Percentiles rank a stretch among this genome's conserved stretches.
Evolutionary conservation across 1,140 invertebrate species (phyloP).

Genomic region (Holotrichia oblita): DNA sequence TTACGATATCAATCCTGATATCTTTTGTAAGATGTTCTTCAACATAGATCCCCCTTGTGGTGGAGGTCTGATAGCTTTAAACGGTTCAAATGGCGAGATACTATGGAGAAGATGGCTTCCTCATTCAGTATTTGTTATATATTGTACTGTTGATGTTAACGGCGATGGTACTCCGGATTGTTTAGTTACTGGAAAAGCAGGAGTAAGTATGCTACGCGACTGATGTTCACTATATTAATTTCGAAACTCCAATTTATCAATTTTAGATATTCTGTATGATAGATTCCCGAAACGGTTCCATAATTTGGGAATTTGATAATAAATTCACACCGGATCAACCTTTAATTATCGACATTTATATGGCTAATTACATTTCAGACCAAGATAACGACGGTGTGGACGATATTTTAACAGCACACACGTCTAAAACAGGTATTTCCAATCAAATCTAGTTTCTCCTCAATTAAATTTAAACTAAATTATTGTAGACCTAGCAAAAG

Average conservation of each 20-base stretch:
- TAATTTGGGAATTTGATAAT: conserved; percentile 73
- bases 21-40: conserved; percentile 74
- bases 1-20: conserved; percentile 52
- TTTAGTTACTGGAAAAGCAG: conserved; percentile 75
- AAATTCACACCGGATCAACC: conserved; percentile 57
- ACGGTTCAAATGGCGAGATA: conserved; percentile 76
- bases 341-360: conserved; percentile 66
- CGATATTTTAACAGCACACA: conserved; percentile 79
- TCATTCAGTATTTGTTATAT: conserved; percentile 79
- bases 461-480: too few species aligned
- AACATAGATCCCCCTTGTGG: conserved; percentile 72
- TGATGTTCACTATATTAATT: conserved; percentile 4
- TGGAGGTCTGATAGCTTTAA: conserved; percentile 80
- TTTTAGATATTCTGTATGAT: conserved; percentile 73
- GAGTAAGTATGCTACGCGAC: conserved; percentile 64
- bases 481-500: conserved; percentile 42
- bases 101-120: conserved; percentile 80
- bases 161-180: conserved; percentile 78
- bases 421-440: conserved; percentile 61
- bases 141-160: conserved; percentile 79
- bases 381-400: conserved; percentile 75
- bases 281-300: conserved; percentile 72
- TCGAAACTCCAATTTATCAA: too few species aligned
- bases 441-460: not conserved
- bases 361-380: conserved; percentile 78